A percentile compares a stretch with the other conserved stretches of the same genome.
phyloP scores from a whole-genome alignment of 1,140 invertebrate genomes.

The Druon quercuslanigerum region DNA sequence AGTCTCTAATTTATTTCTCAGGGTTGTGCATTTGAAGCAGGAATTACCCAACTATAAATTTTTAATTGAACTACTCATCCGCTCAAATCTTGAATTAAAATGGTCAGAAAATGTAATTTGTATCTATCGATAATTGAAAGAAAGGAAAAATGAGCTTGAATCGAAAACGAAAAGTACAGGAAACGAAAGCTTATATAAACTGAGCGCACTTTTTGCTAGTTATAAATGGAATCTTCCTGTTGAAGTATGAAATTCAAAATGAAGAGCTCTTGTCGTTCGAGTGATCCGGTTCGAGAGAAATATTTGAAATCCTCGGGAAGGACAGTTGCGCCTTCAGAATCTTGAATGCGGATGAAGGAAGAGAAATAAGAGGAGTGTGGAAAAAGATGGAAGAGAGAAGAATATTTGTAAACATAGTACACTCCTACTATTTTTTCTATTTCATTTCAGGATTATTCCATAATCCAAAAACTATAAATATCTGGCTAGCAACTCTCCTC shows the following conservation, averaged over 20 bases:
- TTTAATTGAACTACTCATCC: too few relatives aligned
- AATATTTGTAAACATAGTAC: conserved; percentile 69
- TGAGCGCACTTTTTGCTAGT: conserved; percentile 36
- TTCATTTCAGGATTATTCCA: conserved; percentile 64
- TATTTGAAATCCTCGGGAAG: conserved; percentile 57
- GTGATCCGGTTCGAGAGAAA: conserved; percentile 61
- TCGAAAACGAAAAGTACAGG: not conserved
- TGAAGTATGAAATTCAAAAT: conserved; percentile 63
- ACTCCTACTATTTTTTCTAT: conserved; percentile 53
- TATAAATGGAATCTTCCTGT: conserved; percentile 58
- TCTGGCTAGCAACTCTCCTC: conserved; percentile 53
- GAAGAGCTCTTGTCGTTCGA: conserved; percentile 59
- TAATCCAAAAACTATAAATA: conserved; percentile 74
- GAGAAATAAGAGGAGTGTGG: conserved; percentile 43
- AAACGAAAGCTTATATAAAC: not conserved
- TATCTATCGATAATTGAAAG: not conserved
- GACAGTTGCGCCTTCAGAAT: conserved; percentile 36
- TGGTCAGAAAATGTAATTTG: too few relatives aligned
- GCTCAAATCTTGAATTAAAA: too few relatives aligned
- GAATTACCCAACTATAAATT: too few relatives aligned
- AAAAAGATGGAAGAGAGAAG: conserved; percentile 49
- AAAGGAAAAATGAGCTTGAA: not conserved
- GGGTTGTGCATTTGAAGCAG: too few relatives aligned
- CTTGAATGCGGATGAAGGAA: conserved; percentile 29
- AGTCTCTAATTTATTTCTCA: too few relatives aligned